Evolutionary conservation across 2,888 invertebrate species (phyloP).

Genomic region (Taphrorychus bicolor): DNA sequence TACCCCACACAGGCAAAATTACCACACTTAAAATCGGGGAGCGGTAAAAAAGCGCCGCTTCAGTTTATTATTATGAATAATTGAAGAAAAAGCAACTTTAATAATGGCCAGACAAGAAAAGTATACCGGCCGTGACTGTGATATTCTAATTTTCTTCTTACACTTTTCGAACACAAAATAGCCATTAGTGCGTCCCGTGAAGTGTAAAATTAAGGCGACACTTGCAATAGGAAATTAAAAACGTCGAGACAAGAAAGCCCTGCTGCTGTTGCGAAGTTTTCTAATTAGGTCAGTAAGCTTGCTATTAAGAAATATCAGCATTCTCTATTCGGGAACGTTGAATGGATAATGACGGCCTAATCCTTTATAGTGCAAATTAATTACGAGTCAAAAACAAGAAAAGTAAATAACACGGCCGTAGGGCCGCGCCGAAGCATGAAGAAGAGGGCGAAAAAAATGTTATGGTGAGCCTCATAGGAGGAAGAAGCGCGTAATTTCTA

Average conservation of each 20-base stretch:
- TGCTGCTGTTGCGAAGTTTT: slow-evolving; percentile 7
- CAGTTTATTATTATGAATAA: not conserved
- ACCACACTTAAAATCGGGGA: not conserved
- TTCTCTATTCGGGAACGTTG: not conserved
- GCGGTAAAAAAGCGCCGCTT: not conserved
- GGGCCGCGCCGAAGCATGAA: not conserved
- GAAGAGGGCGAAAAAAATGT: not conserved
- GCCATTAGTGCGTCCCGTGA: slow-evolving; percentile 29
- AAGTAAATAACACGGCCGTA: not conserved
- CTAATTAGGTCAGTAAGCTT: not conserved
- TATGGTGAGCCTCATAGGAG: not conserved
- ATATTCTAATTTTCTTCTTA: slow-evolving; percentile 30
- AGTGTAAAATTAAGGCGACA: slow-evolving; percentile 36
- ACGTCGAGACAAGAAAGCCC: slow-evolving; percentile 12
- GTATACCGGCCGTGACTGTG: slow-evolving; percentile 15
- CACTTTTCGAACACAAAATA: slow-evolving; percentile 21
- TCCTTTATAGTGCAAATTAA: not conserved
- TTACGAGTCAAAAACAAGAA: not conserved
- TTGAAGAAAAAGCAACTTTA: not conserved
- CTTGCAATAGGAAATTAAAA: slow-evolving; percentile 38
- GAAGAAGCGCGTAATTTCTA: slow-evolving; percentile 9
- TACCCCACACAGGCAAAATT: not conserved
- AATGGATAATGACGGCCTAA: not conserved
- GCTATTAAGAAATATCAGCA: not conserved
- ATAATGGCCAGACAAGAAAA: not conserved